These are phyloP conservation scores for Linyphia triangularis DNA, from an alignment of 2,888 invertebrate species.

Conservation along the genomic window DNA sequence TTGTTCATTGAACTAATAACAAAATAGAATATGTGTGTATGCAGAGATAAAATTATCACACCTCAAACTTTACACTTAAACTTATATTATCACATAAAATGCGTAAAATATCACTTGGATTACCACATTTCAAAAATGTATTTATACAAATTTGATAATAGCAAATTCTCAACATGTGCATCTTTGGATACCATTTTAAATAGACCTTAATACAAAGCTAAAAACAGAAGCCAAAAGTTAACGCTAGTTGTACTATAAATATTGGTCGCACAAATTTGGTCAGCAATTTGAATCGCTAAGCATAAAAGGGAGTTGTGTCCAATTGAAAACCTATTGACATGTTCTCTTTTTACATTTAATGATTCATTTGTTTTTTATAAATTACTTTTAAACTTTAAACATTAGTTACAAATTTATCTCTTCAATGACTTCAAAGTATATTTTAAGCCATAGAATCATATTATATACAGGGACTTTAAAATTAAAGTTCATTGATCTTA, in stretches of 20 bases:
- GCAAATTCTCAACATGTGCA: neutral
- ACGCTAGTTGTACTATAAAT: neutral
- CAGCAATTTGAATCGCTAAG: too few species aligned
- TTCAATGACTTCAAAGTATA: neutral
- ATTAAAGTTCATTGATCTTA: neutral
- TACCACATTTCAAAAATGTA: neutral
- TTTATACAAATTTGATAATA: neutral
- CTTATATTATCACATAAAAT: neutral
- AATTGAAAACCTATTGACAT: too few species aligned
- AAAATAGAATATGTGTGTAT: neutral
- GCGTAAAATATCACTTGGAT: neutral
- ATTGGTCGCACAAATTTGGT: too few species aligned
- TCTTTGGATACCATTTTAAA: too few species aligned
- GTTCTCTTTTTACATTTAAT: too few species aligned
- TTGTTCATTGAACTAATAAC: too few species aligned
- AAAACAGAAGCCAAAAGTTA: neutral
- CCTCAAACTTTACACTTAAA: too few species aligned
- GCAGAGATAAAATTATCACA: neutral
- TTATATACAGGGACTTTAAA: too few species aligned
- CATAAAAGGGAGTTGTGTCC: too few species aligned
- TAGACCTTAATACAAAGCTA: neutral
- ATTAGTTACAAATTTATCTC: neutral
- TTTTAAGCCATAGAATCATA: neutral
- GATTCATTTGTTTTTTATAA: neutral
- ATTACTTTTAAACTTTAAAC: neutral